phyloP scores from a whole-genome alignment of 2,888 invertebrate species.

The Rhyacophila evoluta region DNA sequence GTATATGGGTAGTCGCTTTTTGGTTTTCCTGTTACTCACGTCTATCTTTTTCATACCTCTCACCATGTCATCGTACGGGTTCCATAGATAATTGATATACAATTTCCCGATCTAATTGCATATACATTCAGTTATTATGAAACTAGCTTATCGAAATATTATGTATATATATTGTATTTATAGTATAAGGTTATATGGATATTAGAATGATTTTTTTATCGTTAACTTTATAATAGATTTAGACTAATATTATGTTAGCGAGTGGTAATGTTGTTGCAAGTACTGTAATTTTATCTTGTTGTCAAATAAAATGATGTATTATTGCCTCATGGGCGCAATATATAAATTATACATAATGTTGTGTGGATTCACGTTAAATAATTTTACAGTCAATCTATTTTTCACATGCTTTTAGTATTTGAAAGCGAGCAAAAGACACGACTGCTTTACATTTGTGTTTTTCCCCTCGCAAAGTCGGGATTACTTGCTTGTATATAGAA shows the following conservation, averaged over 20 bases:
- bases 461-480: constrained; percentile 17
- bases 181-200: too few relatives aligned
- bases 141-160: too few relatives aligned
- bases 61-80: not conserved
- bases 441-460: not conserved
- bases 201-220: too few relatives aligned
- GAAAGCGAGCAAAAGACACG: not conserved
- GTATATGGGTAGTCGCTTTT: not conserved
- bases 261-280: too few relatives aligned
- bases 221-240: too few relatives aligned
- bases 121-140: too few relatives aligned
- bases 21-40: not conserved
- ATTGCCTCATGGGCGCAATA: too few relatives aligned
- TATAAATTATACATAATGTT: not conserved
- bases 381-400: not conserved
- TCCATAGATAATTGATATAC: not conserved
- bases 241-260: too few relatives aligned
- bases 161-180: too few relatives aligned
- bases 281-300: too few relatives aligned
- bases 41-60: not conserved
- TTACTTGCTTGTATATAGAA: constrained; percentile 5
- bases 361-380: not conserved
- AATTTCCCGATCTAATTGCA: too few relatives aligned
- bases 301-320: too few relatives aligned
- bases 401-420: constrained; percentile 19